Evolutionary conservation across 30 jellyfish, hydroid and myxozoan genomes (phyloP).

Genomic region (Chrysaora quinquecirrha): DNA sequence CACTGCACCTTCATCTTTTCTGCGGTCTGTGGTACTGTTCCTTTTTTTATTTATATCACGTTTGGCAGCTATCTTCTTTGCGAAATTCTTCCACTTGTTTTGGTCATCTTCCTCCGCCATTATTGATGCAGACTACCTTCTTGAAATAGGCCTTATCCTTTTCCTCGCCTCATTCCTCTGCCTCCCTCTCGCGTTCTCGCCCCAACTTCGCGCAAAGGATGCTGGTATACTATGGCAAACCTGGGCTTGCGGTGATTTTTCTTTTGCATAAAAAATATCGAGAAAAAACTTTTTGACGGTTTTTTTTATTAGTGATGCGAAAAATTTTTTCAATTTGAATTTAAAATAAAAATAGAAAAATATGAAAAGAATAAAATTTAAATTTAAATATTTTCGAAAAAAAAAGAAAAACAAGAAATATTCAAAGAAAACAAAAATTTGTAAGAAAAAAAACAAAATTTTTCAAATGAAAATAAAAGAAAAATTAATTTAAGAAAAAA

Average conservation of each 20-base stretch:
- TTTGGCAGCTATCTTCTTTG: slow-evolving; percentile 20
- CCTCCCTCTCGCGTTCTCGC: slow-evolving; percentile 1
- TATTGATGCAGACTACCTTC: slow-evolving; percentile 4
- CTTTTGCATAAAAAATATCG: background rate
- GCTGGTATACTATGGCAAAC: slow-evolving; percentile 24
- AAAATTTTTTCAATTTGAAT: background rate
- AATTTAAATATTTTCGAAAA: background rate
- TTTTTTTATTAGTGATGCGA: background rate
- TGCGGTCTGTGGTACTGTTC: slow-evolving; percentile 3
- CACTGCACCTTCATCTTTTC: slow-evolving; percentile 1
- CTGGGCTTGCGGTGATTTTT: slow-evolving; percentile 19
- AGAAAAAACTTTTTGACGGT: background rate
- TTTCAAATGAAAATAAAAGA: no score
- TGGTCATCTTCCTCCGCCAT: slow-evolving; percentile 20
- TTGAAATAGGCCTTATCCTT: background rate
- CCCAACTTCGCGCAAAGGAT: slow-evolving; percentile 6
- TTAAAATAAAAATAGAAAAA: no score
- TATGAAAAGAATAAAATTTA: background rate
- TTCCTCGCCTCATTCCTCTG: slow-evolving; percentile 1
- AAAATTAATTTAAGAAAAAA: background rate
- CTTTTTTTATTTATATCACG: slow-evolving; percentile 5
- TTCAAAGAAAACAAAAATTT: no score
- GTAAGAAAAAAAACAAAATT: no score
- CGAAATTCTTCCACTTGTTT: slow-evolving; percentile 19
- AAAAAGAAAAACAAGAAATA: no score